Evolutionary conservation across 2,113 vertebrate genomes (phyloP).

Genomic region (Sphaerodactylus townsendi): DNA sequence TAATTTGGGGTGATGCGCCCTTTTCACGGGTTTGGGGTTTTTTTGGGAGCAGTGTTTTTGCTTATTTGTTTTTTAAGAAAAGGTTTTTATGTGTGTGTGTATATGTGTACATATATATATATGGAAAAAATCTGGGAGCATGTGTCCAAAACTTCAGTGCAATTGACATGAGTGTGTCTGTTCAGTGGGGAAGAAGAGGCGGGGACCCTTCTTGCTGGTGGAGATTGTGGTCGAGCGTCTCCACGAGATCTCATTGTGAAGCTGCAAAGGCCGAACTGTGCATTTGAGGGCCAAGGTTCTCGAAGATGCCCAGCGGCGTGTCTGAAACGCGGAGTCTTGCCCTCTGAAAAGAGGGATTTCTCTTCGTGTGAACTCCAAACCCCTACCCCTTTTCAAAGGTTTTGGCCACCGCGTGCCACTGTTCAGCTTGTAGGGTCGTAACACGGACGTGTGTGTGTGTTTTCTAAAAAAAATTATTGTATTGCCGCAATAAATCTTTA

Average conservation of each 20-base stretch:
- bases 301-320: accelerated
- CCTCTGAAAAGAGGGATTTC: background rate
- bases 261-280: background rate
- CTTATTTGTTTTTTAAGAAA: background rate
- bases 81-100: slow-evolving; percentile 60
- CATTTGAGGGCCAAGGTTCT: accelerated
- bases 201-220: background rate
- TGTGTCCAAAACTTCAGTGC: slow-evolving; percentile 32
- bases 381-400: background rate
- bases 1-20: background rate
- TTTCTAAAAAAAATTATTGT: slow-evolving; percentile 72
- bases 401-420: slow-evolving; percentile 13
- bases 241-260: background rate
- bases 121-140: background rate
- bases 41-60: slow-evolving; percentile 36
- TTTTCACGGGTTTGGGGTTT: background rate
- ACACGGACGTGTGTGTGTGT: slow-evolving; percentile 46
- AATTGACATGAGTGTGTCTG: background rate
- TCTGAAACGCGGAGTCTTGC: background rate
- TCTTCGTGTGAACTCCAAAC: background rate
- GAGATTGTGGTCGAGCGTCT: slow-evolving; percentile 8
- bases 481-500: slow-evolving; percentile 81
- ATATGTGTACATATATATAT: slow-evolving; percentile 36
- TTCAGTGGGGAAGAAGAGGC: slow-evolving; percentile 13
- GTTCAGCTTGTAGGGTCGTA: slow-evolving; percentile 42